Base-by-base conservation (phyloP, 2,797 vertebrate species). In the Girardinus metallicus region DNA sequence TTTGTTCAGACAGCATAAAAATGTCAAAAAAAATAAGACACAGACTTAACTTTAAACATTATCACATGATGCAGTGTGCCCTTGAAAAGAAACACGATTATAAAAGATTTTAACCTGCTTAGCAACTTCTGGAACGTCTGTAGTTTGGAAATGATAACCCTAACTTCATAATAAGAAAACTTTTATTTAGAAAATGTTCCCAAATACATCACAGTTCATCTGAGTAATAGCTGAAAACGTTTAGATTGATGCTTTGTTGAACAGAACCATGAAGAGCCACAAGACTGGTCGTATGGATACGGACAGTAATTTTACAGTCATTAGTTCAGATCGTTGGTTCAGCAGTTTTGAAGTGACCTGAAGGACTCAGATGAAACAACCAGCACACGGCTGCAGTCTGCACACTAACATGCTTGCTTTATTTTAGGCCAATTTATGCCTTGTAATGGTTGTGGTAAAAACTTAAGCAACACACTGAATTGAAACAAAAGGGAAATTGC, bases 291-390 rank as follows among this genome's bases (percentile, higher is more conserved):
- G 1, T 16, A 62, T 8, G 47, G 71, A 75, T 0, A 1, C 5
- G 39, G 62, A 3, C 1, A 7, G 2, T 71, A 0, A 80, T 53
- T 80, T 70, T 70, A 55, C 46, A 80, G 62, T 51, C 11, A 10
- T 55, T 41, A 57, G 36, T 71, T 46, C 39, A 70, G 41, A 47
- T 75, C 4, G 46, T 71, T 16, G 23, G 47, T 70, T 70, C 16
- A 75, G 29, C 13, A 16, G 78, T 26, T 74, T 44, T 44, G 51
- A 80, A 51, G 44, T 44, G 51, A 10, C 74, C 53, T 55, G 21
- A 39, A 57, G 39, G 23, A 29, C 44, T 36, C 0, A 10, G n/a
- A 39, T 64, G 72, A 66, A 74, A 46, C 36, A 36, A 0, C 44
- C 72, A 53, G 46, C 47, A 2, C 46, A 10, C 23, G 57, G 23